Evolutionary conservation across 2,113 vertebrate genomes (phyloP).

Genomic region (Dryoscopus gambensis): DNA sequence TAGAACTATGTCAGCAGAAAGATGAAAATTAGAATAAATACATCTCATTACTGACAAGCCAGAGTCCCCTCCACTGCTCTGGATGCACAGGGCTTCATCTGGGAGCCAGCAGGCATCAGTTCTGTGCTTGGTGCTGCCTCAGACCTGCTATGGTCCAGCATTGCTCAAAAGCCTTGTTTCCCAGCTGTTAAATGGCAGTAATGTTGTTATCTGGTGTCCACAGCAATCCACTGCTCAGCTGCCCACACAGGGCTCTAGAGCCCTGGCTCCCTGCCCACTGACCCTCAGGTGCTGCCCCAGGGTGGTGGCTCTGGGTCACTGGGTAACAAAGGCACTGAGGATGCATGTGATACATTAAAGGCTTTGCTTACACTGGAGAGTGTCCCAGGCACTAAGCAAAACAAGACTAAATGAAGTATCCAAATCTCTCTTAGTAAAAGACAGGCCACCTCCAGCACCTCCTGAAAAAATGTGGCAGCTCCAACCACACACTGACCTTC

Average conservation of each 20-base stretch:
- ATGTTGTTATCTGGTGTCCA: not conserved
- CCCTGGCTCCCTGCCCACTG: not conserved
- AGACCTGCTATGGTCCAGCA: not conserved
- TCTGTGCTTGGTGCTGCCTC: not conserved
- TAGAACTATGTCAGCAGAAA: constrained; percentile 6
- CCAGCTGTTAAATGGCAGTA: not conserved
- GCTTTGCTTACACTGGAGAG: not conserved
- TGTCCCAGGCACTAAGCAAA: not conserved
- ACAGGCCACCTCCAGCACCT: not conserved
- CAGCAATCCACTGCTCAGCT: not conserved
- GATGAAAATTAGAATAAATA: not conserved
- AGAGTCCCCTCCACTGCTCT: not conserved
- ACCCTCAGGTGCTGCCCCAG: not conserved
- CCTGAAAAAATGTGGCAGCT: not conserved
- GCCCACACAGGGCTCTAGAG: not conserved
- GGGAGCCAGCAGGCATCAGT: not conserved
- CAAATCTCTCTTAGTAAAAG: not conserved
- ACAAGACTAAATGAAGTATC: not conserved
- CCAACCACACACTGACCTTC: not conserved
- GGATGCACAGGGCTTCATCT: not conserved
- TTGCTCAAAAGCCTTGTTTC: not conserved
- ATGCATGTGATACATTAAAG: not conserved
- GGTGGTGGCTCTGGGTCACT: not conserved
- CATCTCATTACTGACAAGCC: not conserved
- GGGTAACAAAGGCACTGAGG: not conserved